Evolutionary conservation across 2,113 vertebrate species (phyloP).

Genomic region (Lucifuga dentata): DNA sequence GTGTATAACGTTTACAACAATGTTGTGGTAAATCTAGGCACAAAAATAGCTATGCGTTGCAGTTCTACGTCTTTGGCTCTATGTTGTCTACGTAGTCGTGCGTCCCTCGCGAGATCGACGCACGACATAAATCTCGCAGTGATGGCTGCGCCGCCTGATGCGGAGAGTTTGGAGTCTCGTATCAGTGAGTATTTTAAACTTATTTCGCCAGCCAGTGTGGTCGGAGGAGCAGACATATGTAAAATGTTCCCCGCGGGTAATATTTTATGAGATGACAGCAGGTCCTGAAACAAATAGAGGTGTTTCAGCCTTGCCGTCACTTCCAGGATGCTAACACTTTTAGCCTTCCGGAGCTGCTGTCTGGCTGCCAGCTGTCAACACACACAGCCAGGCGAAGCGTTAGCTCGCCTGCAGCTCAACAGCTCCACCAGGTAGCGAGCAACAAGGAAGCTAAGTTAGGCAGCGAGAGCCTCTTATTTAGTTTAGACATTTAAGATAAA

Average conservation of each 20-base stretch:
- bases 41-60: background rate
- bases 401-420: slow-evolving; percentile 12
- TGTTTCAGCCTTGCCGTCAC: slow-evolving; percentile 15
- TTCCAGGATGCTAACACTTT: slow-evolving; percentile 66
- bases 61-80: background rate
- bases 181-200: slow-evolving; percentile 92
- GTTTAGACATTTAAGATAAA: too few relatives aligned
- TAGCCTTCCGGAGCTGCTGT: slow-evolving; percentile 65
- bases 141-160: slow-evolving; percentile 90
- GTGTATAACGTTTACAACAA: too few relatives aligned
- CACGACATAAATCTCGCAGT: slow-evolving; percentile 77
- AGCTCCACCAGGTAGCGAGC: background rate
- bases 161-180: slow-evolving; percentile 92
- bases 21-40: too few relatives aligned
- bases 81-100: slow-evolving; percentile 42
- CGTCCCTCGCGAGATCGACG: slow-evolving; percentile 57
- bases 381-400: slow-evolving; percentile 30
- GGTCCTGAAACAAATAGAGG: too few relatives aligned
- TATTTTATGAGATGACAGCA: background rate
- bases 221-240: fast-evolving
- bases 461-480: too few relatives aligned
- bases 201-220: background rate
- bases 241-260: fast-evolving
- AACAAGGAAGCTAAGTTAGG: too few relatives aligned
- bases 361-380: slow-evolving; percentile 72